Base-by-base conservation (phyloP, 1,140 invertebrate species). In the Babylonia areolata region DNA sequence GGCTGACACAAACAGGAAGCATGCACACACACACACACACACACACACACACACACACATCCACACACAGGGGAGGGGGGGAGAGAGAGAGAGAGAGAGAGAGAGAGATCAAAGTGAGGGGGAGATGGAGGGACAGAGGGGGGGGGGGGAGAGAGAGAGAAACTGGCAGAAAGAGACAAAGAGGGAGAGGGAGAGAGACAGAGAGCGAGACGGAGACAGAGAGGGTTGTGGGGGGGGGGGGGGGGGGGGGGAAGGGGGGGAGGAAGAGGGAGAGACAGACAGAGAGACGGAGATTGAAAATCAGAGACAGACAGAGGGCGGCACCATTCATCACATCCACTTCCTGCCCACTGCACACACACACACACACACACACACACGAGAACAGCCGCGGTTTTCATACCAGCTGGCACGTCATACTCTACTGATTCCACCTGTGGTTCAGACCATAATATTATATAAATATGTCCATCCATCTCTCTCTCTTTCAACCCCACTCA, bases 1-100 rank as follows among this genome's bases (percentile, higher is more conserved):
- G 15, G 35, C 73, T 35, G 15, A 75, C 37, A 75, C 73, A 37
- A 12, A 35, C 73, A 75, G n/a, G 3, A 75, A 12, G 12, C 33
- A 75, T 31, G 35, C 73, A 35, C 73, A 75, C 73, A 37, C 73
- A 75, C 73, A 35, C 73, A 75, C 39, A 42, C 17, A 42, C 77
- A 46, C 23, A 78, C 77, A 78, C 77, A 40, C 37, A 28, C 15
- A 78, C 15, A 42, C 37, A 46, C 39, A 46, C 77, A 78, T 17
- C 11, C 37, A 40, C 20, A 78, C 33, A 46, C 42, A 46, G 5
- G 5, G 5, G 15, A 46, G 2, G 31, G 73, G 9, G 73, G 12
- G 73, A 46, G 42, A 46, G 5, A 5, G 5, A 46, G 42, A 46
- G 5, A 46, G 15, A 46, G 15, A 46, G 5, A 46, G 5, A 46